Evolutionary conservation across 2,888 invertebrate species (phyloP).

Genomic region (Tenodera sinensis): DNA sequence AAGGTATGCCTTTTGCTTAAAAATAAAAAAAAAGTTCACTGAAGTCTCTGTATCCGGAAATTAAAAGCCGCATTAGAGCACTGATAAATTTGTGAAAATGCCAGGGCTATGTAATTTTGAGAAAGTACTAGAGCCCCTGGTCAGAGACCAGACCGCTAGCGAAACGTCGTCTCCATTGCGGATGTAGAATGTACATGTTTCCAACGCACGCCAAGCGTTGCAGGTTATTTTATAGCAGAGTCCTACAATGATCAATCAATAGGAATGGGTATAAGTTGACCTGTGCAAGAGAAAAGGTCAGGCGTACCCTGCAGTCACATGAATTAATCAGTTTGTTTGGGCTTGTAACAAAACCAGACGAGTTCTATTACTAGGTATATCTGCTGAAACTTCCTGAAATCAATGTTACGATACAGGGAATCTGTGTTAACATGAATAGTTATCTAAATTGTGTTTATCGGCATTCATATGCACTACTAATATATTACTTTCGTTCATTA

Average conservation of each 20-base stretch:
- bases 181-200: neutral
- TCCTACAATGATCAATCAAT: neutral
- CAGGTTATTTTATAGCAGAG: neutral
- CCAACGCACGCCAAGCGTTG: neutral
- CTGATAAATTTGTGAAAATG: too few species aligned
- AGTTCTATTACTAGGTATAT: neutral
- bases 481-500: too few species aligned
- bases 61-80: too few species aligned
- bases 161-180: too few species aligned
- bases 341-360: neutral
- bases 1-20: too few species aligned
- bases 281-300: neutral
- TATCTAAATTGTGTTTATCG: neutral
- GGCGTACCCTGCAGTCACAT: neutral
- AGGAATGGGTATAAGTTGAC: neutral
- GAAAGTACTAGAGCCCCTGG: too few species aligned
- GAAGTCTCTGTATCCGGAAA: too few species aligned
- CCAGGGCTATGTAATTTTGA: too few species aligned
- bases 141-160: too few species aligned
- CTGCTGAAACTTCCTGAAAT: neutral
- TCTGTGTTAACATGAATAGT: neutral
- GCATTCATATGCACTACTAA: too few species aligned
- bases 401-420: neutral
- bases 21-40: too few species aligned
- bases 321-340: neutral